Percentiles rank a stretch among this genome's conserved stretches.
Conservation (phyloP, 1,140 invertebrate species). For the Platyura marginata region DNA sequence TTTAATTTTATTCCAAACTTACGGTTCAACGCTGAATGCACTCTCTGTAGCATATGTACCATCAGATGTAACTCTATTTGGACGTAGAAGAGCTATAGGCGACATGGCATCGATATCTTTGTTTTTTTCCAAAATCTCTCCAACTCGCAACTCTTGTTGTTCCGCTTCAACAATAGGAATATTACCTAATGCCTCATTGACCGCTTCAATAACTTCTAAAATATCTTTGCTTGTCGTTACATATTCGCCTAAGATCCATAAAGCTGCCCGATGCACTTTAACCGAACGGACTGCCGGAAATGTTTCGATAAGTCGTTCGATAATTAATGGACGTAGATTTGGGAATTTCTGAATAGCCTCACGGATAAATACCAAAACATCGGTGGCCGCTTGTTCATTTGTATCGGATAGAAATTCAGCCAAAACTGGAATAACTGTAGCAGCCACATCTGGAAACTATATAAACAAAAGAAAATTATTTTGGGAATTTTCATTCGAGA, state of each 20-base stretch:
- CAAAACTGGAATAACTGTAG: constrained; percentile 82
- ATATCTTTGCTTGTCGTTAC: constrained; percentile 62
- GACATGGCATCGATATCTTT: constrained; percentile 20
- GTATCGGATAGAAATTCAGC: constrained; percentile 92
- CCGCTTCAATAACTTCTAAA: constrained; percentile 52
- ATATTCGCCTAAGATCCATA: constrained; percentile 99
- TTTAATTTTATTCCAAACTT: too few relatives aligned
- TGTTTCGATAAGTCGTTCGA: constrained; percentile 63
- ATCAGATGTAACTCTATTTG: constrained; percentile 71
- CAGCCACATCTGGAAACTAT: constrained; percentile 89
- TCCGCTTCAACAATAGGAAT: constrained; percentile 84
- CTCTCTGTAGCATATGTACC: constrained; percentile 98
- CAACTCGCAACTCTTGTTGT: constrained; percentile 46
- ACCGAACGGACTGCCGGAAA: constrained; percentile 69
- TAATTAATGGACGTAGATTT: constrained; percentile 55
- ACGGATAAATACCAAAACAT: constrained; percentile 87
- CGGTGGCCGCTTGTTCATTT: constrained; percentile 81
- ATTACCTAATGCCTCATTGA: constrained; percentile 64
- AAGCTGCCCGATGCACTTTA: constrained; percentile 76
- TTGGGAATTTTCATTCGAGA: too few relatives aligned
- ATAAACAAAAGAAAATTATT: constrained; percentile 1
- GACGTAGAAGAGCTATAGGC: too few relatives aligned
- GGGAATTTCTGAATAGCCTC: constrained; percentile 91
- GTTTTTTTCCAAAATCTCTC: constrained; percentile 32
- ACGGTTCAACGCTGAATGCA: constrained; percentile 70